Conservation (phyloP, 1,140 invertebrate genomes). For the Apis mellifera region DNA sequence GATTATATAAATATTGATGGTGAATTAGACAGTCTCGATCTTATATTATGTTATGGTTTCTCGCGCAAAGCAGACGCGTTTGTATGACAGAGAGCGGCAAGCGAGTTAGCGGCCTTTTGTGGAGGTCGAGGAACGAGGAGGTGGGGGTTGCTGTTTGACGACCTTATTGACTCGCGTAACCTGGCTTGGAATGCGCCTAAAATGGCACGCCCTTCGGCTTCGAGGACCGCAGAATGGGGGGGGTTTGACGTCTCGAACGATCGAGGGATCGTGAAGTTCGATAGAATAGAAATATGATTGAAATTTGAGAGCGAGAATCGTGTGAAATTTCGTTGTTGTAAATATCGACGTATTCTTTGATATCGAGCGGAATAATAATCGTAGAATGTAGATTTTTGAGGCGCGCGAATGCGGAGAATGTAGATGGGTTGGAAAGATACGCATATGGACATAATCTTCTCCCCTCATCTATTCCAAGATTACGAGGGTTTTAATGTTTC, state of each 20-base stretch:
- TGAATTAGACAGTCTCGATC: too few relatives aligned
- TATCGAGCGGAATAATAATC: background rate
- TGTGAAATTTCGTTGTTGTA: too few relatives aligned
- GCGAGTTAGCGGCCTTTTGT: too few relatives aligned
- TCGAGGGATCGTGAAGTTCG: background rate
- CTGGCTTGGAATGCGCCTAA: background rate
- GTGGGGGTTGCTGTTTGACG: background rate
- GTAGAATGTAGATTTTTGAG: background rate
- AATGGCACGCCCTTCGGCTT: background rate
- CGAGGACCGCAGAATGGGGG: background rate
- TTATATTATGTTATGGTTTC: too few relatives aligned
- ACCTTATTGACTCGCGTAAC: background rate
- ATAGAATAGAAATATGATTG: too few relatives aligned
- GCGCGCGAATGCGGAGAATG: background rate
- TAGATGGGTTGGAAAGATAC: slow-evolving; percentile 5
- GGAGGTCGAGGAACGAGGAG: too few relatives aligned
- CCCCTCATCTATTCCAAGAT: slow-evolving; percentile 8
- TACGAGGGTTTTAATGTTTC: slow-evolving; percentile 14
- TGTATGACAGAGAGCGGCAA: too few relatives aligned
- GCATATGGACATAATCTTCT: slow-evolving; percentile 5
- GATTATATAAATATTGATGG: too few relatives aligned
- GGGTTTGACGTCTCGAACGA: background rate
- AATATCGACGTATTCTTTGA: background rate
- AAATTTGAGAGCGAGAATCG: too few relatives aligned
- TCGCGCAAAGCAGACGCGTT: too few relatives aligned